These are phyloP conservation scores for Semotilus atromaculatus DNA, from an alignment of 2,797 vertebrate genomes.

Conservation along the genomic window DNA sequence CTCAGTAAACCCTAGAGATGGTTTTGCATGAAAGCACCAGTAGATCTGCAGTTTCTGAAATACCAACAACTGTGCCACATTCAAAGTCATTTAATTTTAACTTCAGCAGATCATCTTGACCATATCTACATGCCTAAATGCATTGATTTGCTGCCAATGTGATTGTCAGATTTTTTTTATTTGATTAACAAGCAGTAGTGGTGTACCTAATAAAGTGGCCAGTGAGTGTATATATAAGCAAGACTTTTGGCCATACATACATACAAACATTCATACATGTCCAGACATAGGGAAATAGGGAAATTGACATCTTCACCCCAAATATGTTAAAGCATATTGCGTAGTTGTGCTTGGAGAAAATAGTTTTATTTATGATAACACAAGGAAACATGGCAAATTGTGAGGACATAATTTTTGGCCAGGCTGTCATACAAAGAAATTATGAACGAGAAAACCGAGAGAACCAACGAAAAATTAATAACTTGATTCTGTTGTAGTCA, in stretches of 20 bases:
- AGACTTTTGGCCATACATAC: no score
- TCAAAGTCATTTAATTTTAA: conserved; percentile 12
- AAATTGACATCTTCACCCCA: neutral
- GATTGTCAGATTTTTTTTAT: neutral
- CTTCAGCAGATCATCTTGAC: neutral
- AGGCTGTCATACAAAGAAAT: neutral
- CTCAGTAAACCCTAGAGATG: neutral
- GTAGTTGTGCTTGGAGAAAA: neutral
- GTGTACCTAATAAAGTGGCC: neutral
- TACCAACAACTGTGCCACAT: neutral
- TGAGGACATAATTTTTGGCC: neutral
- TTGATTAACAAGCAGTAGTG: neutral
- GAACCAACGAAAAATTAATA: neutral
- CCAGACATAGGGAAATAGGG: neutral
- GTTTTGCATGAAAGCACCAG: neutral
- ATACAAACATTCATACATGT: no score
- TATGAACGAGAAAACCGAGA: neutral
- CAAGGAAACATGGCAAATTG: neutral
- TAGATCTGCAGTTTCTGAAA: conserved; percentile 9
- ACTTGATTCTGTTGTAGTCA: neutral
- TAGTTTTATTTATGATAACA: neutral
- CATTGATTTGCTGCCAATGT: neutral
- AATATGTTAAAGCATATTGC: neutral
- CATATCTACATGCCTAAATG: neutral
- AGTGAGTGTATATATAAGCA: neutral